These are phyloP conservation scores for Poeciliopsis turneri DNA, from an alignment of 2,797 vertebrate species.

Conservation along the genomic window DNA sequence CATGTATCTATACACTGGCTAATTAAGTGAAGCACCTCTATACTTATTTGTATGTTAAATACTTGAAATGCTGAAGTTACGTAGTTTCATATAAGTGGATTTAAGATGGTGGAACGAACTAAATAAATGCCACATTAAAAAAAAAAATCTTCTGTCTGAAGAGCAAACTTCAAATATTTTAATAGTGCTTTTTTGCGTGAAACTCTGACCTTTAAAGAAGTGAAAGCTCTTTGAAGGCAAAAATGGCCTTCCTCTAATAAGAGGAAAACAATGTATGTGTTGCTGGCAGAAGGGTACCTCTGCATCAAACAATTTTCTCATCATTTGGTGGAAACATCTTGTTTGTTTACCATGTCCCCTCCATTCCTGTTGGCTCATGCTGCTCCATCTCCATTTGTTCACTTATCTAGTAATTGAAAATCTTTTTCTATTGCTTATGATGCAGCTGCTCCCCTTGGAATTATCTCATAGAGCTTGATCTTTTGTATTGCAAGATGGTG, in stretches of 20 bases:
- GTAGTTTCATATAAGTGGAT: background rate
- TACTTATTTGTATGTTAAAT: background rate
- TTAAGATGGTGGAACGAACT: background rate
- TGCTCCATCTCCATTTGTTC: slow-evolving; percentile 26
- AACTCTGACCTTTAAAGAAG: background rate
- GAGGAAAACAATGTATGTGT: background rate
- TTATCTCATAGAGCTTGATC: background rate
- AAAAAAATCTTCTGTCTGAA: background rate
- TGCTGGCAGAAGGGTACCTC: background rate
- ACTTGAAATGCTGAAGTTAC: background rate
- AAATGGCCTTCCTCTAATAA: background rate
- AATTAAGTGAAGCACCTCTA: background rate
- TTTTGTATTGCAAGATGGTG: slow-evolving; percentile 1
- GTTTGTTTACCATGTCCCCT: slow-evolving; percentile 1
- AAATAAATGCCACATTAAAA: background rate
- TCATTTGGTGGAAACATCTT: slow-evolving; percentile 7
- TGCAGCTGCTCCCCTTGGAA: slow-evolving; percentile 20
- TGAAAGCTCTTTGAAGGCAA: background rate
- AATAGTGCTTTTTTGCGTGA: background rate
- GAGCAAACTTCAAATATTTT: background rate
- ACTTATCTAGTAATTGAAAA: slow-evolving; percentile 8
- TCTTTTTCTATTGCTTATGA: slow-evolving; percentile 9
- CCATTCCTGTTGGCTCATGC: background rate
- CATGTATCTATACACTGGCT: background rate
- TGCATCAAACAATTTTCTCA: slow-evolving; percentile 11